Evolutionary conservation across 2,888 invertebrate genomes (phyloP), one percentile per base, ranked within the genome.

Genomic region (Platypus cylindrus): DNA sequence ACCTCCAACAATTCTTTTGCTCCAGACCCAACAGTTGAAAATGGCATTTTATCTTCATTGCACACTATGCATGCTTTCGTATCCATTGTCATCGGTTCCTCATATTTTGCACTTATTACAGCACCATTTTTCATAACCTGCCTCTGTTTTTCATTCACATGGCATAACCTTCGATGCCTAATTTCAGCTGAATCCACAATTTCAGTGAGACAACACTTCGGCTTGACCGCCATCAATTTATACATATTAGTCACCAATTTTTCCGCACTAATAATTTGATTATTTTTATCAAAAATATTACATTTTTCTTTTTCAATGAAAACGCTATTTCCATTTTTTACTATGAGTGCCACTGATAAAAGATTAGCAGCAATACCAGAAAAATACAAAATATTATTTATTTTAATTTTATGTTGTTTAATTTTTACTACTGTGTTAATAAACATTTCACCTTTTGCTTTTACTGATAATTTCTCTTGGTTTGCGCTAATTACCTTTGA

Each of bases 31-130:
- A 13, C 30, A 23, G 31, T n/a, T 12, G 35, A 27, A 34, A 56
- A 56, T 9, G 52, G 50, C 28, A 53, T 50, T 32, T 53, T 54
- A 0, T 45, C 53, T 33, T 54, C 50, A 48, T 36, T 47, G 31
- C 50, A 46, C 12, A 34, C 26, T 30, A 25, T 32, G 34, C 39
- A 40, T 18, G 40, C 26, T 12, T 29, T 8, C 20, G 35, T 34
- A 4, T 12, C 22, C 5, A 18, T 13, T 26, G 27, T 26, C 4
- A 23, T n/a, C 8, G n/a, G 8, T 5, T 23, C 40, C 7, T 17
- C 25, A 17, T 13, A 32, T 7, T 25, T 8, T 5, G 33, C 40
- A 22, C 29, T 20, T 3, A 37, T 36, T 8, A 30, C 13, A 18
- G 33, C 36, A 30, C 33, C 24, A 20, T 24, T 32, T 33, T 37